Evolutionary conservation across 2,888 invertebrate genomes (phyloP).

Genomic region (Diaphora mendica): DNA sequence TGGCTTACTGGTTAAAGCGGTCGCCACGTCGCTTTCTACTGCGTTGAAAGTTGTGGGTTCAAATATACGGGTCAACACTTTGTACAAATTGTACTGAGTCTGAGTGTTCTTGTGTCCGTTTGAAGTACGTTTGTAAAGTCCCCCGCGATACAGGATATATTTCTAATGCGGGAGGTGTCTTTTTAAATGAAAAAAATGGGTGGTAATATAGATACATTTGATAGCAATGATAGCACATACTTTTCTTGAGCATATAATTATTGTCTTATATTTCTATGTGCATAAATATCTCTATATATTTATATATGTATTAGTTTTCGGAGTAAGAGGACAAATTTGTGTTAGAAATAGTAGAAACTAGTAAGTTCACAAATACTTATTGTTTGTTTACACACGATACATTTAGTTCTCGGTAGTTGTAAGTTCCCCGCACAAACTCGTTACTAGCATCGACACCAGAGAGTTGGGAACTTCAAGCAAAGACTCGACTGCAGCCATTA

Average conservation of each 20-base stretch:
- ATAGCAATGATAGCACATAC: too few relatives aligned
- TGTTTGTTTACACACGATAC: background rate
- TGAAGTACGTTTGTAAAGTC: too few relatives aligned
- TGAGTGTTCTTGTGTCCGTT: too few relatives aligned
- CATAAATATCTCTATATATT: too few relatives aligned
- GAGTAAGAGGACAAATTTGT: background rate
- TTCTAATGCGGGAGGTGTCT: background rate
- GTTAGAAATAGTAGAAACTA: background rate
- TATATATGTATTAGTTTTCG: background rate
- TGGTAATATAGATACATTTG: background rate
- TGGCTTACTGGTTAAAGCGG: too few relatives aligned
- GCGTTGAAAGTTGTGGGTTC: too few relatives aligned
- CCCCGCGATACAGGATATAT: too few relatives aligned
- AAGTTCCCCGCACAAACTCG: background rate
- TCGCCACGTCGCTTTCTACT: too few relatives aligned
- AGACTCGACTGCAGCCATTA: constrained; percentile 6
- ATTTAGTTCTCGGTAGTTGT: background rate
- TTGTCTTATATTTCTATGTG: too few relatives aligned
- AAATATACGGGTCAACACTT: too few relatives aligned
- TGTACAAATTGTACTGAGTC: too few relatives aligned
- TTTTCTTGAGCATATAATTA: too few relatives aligned
- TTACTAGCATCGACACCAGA: constrained; percentile 7
- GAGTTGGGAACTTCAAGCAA: constrained; percentile 16
- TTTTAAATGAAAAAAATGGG: background rate
- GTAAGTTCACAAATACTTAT: background rate